phyloP scores from a whole-genome alignment of 2,888 invertebrate genomes.

The Drosophila differens region DNA sequence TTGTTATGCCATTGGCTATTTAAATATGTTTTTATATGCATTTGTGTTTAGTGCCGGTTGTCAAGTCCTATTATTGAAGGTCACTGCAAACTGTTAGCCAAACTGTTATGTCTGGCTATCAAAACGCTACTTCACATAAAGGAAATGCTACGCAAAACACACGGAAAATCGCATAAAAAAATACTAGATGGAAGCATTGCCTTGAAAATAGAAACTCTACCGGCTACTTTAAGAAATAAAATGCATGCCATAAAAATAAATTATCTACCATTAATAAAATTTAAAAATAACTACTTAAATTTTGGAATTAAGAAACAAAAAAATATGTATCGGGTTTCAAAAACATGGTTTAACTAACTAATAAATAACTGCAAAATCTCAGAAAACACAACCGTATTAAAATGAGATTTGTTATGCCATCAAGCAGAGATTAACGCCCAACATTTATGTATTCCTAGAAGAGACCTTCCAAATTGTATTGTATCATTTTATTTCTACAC shows the following conservation, averaged over 20 bases:
- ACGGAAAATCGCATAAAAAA: slow-evolving; percentile 3
- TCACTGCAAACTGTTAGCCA: slow-evolving; percentile 52
- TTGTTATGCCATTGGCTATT: slow-evolving; percentile 51
- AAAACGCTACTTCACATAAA: slow-evolving; percentile 31
- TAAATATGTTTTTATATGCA: slow-evolving; percentile 42
- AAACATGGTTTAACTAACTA: neutral
- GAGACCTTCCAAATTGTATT: slow-evolving; percentile 16
- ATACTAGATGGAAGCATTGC: neutral
- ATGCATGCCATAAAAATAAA: neutral
- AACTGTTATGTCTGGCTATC: slow-evolving; percentile 55
- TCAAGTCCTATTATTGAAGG: slow-evolving; percentile 48
- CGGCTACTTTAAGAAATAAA: neutral
- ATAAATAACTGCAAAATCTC: neutral
- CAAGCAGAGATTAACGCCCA: slow-evolving; percentile 7
- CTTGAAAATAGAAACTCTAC: neutral
- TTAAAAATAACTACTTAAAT: neutral
- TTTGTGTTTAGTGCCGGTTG: slow-evolving; percentile 19
- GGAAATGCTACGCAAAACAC: slow-evolving; percentile 5
- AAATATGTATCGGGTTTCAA: neutral
- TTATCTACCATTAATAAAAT: neutral
- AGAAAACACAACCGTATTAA: neutral
- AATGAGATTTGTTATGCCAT: slow-evolving; percentile 1
- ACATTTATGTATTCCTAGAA: slow-evolving; percentile 8
- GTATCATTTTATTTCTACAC: slow-evolving; percentile 15
- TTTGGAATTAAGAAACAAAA: neutral